Evolutionary conservation across 2,888 invertebrate species (phyloP).

Genomic region (Synanthedon myopaeformis): DNA sequence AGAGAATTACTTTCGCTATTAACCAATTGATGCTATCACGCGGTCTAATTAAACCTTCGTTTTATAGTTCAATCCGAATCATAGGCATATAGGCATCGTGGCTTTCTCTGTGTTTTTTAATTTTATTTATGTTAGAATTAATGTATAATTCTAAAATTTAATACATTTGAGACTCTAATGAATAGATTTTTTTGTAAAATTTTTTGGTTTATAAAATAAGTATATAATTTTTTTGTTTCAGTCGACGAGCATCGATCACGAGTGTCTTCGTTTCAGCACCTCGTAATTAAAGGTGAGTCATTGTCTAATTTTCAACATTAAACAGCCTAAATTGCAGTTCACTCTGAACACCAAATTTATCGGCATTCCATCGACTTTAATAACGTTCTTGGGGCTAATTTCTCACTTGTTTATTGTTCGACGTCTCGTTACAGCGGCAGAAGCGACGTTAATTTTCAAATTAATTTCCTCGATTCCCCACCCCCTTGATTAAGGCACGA

Average conservation of each 20-base stretch:
- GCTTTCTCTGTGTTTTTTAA: too few species aligned
- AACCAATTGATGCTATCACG: too few species aligned
- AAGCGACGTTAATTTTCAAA: constrained; percentile 51
- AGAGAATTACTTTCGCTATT: too few species aligned
- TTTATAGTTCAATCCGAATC: too few species aligned
- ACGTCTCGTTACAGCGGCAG: constrained; percentile 25
- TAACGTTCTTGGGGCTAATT: constrained; percentile 37
- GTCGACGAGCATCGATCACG: not conserved
- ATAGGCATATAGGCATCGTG: too few species aligned
- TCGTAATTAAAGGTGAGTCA: constrained; percentile 5
- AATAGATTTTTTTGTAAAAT: too few species aligned
- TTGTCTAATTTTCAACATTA: not conserved
- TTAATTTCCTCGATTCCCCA: constrained; percentile 44
- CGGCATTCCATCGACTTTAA: constrained; percentile 30
- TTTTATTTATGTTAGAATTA: too few species aligned
- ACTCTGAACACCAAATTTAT: constrained; percentile 18
- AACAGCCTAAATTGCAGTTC: not conserved
- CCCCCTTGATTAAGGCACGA: constrained; percentile 57
- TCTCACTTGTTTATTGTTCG: constrained; percentile 50
- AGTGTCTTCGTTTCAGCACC: not conserved
- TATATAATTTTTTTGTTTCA: constrained; percentile 6
- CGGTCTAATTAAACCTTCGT: too few species aligned
- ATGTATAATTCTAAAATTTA: too few species aligned
- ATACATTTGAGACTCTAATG: too few species aligned
- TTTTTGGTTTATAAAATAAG: not conserved